Conservation (phyloP, 2,797 vertebrate genomes). For the Meda fulgida region DNA sequence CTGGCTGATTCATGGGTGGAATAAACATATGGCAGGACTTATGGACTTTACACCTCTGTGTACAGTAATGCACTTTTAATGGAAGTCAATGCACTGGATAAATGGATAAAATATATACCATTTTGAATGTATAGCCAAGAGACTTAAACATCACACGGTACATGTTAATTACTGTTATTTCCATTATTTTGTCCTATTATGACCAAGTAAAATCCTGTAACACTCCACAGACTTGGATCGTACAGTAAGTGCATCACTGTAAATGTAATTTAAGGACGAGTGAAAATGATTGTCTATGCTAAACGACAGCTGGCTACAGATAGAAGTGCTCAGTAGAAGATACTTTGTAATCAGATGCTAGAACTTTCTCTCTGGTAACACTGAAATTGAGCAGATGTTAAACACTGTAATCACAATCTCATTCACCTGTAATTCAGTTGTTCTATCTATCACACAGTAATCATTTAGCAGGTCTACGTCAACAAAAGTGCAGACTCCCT, state of each 20-base stretch:
- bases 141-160: not conserved
- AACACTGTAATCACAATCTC: not conserved
- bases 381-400: not conserved
- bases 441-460: not conserved
- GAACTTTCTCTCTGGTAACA: not conserved
- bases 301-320: not conserved
- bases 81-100: not conserved
- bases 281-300: not conserved
- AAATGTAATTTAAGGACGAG: not conserved
- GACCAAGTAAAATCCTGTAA: not conserved
- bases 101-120: not conserved
- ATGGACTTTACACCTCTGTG: too few relatives aligned
- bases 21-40: too few relatives aligned
- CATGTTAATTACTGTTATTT: not conserved
- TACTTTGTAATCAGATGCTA: not conserved
- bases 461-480: not conserved
- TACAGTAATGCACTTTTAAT: slow-evolving; percentile 10
- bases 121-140: not conserved
- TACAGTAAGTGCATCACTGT: not conserved
- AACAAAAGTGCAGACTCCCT: not conserved
- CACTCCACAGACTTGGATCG: not conserved
- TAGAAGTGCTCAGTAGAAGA: not conserved
- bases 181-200: not conserved
- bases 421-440: not conserved
- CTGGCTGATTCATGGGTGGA: too few relatives aligned